Evolutionary conservation across 2,888 invertebrate genomes (phyloP), one percentile per base, ranked within the genome.

Genomic region (Ellobium chinense): DNA sequence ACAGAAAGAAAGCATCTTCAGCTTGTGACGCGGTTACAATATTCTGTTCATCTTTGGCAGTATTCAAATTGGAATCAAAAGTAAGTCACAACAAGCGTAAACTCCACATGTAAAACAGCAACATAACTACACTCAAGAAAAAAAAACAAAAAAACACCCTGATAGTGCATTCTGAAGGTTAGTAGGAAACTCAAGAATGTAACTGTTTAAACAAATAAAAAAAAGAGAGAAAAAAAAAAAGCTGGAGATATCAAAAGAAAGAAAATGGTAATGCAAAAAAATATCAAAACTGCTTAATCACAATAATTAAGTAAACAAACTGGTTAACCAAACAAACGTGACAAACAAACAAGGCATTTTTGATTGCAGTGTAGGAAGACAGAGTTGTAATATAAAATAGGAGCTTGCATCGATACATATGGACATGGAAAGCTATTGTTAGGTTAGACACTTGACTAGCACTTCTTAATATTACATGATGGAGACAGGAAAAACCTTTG

Each of bases 291-390:
- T 29, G 66, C 18, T 27, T 79, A 60, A 66, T 66, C 69, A 80
- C 34, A 66, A 31, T 3, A 58, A 46, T 24, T 46, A 74, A 62
- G 37, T 29, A 62, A 36, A 29, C 1, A 63, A 63, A 74, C 63
- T 56, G 7, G 36, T 63, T 65, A 21, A 34, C 54, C 31, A 76
- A 65, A 39, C 69, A 78, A 60, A 69, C 39, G 0, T 9, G 31
- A 65, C 27, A n/a, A 63, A 72, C 14, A 72, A 62, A 78, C 63
- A 78, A 70, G 72, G 63, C 54, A 18, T 54, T 58, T 74, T 80
- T 80, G 74, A 80, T 75, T 80, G 80, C 66, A 54, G 46, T 72
- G 63, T 78, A 73, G 78, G 72, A 72, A 72, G 78, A 70, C 69
- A 60, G 60, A 54, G 31, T 62, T 7, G 31, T 58, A 68, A 72